Evolutionary conservation across 2,113 vertebrate genomes (phyloP), one percentile per base, ranked within the genome.

Genomic region (Coturnix japonica): DNA sequence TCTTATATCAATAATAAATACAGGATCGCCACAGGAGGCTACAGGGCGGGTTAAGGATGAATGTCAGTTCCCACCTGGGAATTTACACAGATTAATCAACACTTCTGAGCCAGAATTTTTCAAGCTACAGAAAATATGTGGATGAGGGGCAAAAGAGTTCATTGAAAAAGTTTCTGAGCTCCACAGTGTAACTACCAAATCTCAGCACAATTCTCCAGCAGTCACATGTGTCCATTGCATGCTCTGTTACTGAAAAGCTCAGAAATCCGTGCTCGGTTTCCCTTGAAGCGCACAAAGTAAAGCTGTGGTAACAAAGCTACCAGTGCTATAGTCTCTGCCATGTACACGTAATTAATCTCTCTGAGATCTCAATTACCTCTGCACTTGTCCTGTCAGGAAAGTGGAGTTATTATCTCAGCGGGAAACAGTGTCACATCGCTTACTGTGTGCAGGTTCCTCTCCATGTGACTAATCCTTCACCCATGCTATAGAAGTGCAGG

Each of bases 291-390:
- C 28, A 11, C 1, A 44, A 10, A 9, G 39, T 69, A 71, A 81
- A 89, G 46, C 65, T 80, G 49, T 3, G 19, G 51, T n/a, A 77
- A 51, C 81, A 72, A 64, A 93, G 66, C 75, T 74, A 56, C 60
- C 30, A 57, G 49, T 60, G 77, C 79, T 64, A 22, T 11, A 85
- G 86, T 26, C 53, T 73, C 57, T 73, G 81, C 92, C 74, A 28
- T 5, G n/a, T 66, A 76, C 35, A 22, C 33, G 41, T 46, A 84
- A 81, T 89, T 94, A 91, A 94, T 93, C 91, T 89, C 88, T 76
- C 49, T 82, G 87, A 91, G 77, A 81, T 94, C 91, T 97, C 94
- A 91, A 87, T 95, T 95, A 87, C 75, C 67, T 81, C 63, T 67
- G 53, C 64, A 49, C 90, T 94, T 81, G 76, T 92, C 87, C 74